These are phyloP conservation scores for Blastobasis lacticolella DNA, from an alignment of 2,888 invertebrate genomes.

Conservation along the genomic window DNA sequence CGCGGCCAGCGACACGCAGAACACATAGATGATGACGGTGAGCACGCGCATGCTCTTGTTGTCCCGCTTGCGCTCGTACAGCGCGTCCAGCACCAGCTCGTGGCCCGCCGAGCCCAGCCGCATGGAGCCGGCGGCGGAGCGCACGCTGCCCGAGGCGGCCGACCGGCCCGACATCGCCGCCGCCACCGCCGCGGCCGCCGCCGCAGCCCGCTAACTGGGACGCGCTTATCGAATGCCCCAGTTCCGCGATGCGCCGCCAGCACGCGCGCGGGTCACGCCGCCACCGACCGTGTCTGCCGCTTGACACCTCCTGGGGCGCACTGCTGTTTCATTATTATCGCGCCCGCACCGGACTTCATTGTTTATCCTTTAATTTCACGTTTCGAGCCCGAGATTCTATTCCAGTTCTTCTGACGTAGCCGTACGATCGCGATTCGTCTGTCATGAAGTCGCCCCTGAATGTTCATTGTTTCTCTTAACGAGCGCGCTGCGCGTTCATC, in stretches of 20 bases:
- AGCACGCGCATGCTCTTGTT: slow-evolving; percentile 92
- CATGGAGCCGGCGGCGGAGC: slow-evolving; percentile 60
- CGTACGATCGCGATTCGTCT: slow-evolving; percentile 54
- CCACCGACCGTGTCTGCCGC: slow-evolving; percentile 61
- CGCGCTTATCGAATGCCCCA: slow-evolving; percentile 69
- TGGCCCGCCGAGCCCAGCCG: slow-evolving; percentile 63
- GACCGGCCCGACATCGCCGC: slow-evolving; percentile 73
- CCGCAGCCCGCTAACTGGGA: slow-evolving; percentile 57
- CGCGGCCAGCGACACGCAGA: slow-evolving; percentile 94
- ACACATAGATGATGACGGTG: slow-evolving; percentile 94
- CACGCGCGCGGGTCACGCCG: slow-evolving; percentile 56
- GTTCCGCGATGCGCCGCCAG: slow-evolving; percentile 52
- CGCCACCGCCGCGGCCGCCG: slow-evolving; percentile 21
- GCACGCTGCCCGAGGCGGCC: slow-evolving; percentile 70
- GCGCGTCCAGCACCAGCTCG: slow-evolving; percentile 80
- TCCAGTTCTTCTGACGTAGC: slow-evolving; percentile 65
- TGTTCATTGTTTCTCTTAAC: slow-evolving; percentile 50
- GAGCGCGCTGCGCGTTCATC: slow-evolving; percentile 27
- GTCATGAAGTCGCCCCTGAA: slow-evolving; percentile 47
- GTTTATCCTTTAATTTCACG: slow-evolving; percentile 73
- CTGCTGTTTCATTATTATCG: slow-evolving; percentile 66
- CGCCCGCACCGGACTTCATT: slow-evolving; percentile 60
- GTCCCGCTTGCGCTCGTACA: slow-evolving; percentile 88
- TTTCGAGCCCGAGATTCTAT: slow-evolving; percentile 58
- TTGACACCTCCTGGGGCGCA: slow-evolving; percentile 65